Percentiles rank a stretch among this genome's conserved stretches.
These are phyloP conservation scores for Columbina picui DNA, from an alignment of 2,113 vertebrate species.

Conservation along the genomic window DNA sequence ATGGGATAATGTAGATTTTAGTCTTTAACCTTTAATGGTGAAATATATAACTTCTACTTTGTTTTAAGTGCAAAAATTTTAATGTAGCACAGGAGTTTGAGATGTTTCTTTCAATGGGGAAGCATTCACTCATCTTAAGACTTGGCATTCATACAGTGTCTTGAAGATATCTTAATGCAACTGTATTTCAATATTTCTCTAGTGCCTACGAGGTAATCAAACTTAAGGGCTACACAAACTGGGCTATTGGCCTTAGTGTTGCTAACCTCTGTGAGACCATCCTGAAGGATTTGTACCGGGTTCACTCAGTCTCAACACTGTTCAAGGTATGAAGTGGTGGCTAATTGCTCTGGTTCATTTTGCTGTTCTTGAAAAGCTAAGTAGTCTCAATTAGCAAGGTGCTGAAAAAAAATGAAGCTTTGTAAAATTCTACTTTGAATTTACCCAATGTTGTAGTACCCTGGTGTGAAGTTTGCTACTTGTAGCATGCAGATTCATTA, in stretches of 20 bases:
- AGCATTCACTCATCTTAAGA: neutral
- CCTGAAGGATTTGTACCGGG: constrained; percentile 86
- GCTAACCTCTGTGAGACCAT: constrained; percentile 93
- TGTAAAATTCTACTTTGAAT: neutral
- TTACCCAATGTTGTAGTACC: neutral
- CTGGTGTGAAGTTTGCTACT: neutral
- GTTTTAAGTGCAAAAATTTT: neutral
- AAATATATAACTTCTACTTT: neutral
- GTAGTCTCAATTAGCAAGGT: neutral
- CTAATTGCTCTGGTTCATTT: neutral
- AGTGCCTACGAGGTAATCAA: constrained; percentile 98
- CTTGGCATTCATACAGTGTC: neutral
- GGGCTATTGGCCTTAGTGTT: constrained; percentile 97
- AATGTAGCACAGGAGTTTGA: neutral
- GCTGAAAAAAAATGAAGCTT: neutral
- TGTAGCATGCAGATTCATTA: neutral
- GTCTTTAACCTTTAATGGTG: neutral
- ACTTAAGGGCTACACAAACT: constrained; percentile 98
- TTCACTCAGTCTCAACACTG: constrained; percentile 96
- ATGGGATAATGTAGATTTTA: neutral
- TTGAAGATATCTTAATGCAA: neutral
- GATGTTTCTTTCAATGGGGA: neutral
- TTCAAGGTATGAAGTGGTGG: constrained; percentile 83
- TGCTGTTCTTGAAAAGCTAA: neutral
- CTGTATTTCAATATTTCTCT: neutral